Evolutionary conservation across 2,113 vertebrate genomes (phyloP).

Genomic region (Ptychochromis oligacanthus): DNA sequence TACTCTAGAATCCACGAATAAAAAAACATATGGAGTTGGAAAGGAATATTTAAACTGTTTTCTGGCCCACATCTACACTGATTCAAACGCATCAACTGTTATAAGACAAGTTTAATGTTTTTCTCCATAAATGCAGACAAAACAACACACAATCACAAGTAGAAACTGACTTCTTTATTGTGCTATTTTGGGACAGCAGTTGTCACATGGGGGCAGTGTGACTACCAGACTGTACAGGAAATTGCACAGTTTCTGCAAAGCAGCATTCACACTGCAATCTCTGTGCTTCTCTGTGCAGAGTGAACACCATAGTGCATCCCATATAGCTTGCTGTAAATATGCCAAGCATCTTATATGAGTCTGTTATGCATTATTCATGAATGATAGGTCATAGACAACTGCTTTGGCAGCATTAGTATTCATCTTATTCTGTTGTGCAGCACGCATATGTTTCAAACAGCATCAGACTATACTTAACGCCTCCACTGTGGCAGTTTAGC

Average conservation of each 20-base stretch:
- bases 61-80: neutral
- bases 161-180: neutral
- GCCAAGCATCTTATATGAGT: constrained; percentile 8
- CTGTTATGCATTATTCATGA: constrained; percentile 47
- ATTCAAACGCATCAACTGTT: neutral
- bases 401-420: constrained; percentile 46
- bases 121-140: neutral
- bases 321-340: constrained; percentile 22
- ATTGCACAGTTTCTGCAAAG: constrained; percentile 14
- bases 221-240: constrained; percentile 1
- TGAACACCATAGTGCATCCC: neutral
- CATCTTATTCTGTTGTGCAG: constrained; percentile 21
- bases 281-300: neutral
- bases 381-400: neutral
- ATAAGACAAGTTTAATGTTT: neutral
- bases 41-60: neutral
- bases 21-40: neutral
- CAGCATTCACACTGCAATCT: constrained; percentile 14
- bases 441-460: constrained; percentile 34
- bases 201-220: constrained; percentile 59
- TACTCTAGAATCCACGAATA: neutral
- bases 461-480: constrained; percentile 24
- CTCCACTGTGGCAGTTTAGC: constrained; percentile 4
- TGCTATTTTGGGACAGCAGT: neutral
- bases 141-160: neutral